phyloP scores from a whole-genome alignment of 2,113 vertebrate species.

The Suncus etruscus region DNA sequence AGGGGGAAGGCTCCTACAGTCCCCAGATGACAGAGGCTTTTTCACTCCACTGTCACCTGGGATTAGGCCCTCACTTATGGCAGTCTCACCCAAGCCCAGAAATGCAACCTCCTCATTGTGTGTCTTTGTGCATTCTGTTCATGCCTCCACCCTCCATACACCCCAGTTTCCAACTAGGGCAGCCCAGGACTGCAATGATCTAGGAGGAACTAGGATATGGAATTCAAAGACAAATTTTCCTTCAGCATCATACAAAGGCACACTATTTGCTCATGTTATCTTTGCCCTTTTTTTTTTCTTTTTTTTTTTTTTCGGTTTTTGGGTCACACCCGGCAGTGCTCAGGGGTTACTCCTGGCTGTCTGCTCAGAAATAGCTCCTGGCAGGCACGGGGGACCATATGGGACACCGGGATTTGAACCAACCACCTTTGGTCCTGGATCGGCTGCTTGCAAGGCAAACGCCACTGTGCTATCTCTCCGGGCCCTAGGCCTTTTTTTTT shows the following conservation, averaged over 20 bases:
- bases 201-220: background rate
- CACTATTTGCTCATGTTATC: background rate
- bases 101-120: rapidly evolving
- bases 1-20: background rate
- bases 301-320: too few relatives aligned
- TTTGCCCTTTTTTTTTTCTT: too few relatives aligned
- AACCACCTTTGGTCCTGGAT: too few relatives aligned
- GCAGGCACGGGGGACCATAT: too few relatives aligned
- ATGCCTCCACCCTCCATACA: background rate
- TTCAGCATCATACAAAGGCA: background rate
- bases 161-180: background rate
- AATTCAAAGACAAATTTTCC: background rate
- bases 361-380: too few relatives aligned
- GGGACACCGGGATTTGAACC: too few relatives aligned
- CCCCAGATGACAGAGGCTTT: background rate
- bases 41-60: background rate
- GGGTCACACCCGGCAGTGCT: too few relatives aligned
- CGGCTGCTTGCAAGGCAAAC: too few relatives aligned
- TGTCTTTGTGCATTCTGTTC: too few relatives aligned
- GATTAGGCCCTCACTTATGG: background rate
- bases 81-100: background rate
- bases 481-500: too few relatives aligned
- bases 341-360: too few relatives aligned
- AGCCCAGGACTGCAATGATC: background rate
- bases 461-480: too few relatives aligned